Base-by-base conservation (phyloP, 2,888 invertebrate species). In the Cosmopolites sordidus region DNA sequence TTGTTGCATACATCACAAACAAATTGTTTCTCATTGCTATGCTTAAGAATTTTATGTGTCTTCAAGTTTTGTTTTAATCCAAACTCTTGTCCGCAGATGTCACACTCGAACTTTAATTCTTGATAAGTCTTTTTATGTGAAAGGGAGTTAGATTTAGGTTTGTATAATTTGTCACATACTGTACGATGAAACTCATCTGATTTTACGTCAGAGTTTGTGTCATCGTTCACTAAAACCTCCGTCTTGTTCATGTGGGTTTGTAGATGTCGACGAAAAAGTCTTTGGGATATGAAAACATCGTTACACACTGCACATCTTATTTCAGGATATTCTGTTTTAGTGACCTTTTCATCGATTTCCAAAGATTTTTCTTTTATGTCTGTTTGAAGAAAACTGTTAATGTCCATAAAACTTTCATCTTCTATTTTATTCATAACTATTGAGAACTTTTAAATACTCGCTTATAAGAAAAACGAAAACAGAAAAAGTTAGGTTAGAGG, bases 121-220 rank as follows among this genome's bases (percentile, higher is more conserved):
- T 58, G 52, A n/a, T 62, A 60, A 4, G 49, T 47, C 47, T 61
- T 62, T 16, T 43, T 17, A 49, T 60, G 60, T 1, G 41, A 47
- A 12, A 58, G 48, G 22, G 63, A 51, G 43, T 65, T 64, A 33
- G 65, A 63, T 49, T 62, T 64, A 37, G 58, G 60, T 40, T 58
- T 59, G 38, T 64, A 65, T 16, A 56, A 44, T 43, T 64, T 65
- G 12, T 52, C 50, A 48, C 65, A 65, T n/a, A 47, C 43, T 11
- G 50, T 47, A 53, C 65, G 64, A 16, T 56, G 16, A 39, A 62
- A 66, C n/a, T 58, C 58, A 49, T 62, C 61, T 16, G 57, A 52
- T 17, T 62, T 58, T 1, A 52, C 44, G 51, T 63, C 61, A 11
- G 54, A 14, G 11, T 39, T 14, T 16, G 29, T 12, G 12, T 17